Percentiles rank a stretch among this genome's conserved stretches.
phyloP scores from a whole-genome alignment of 2,797 vertebrate species.

The Periophthalmus magnuspinnatus region DNA sequence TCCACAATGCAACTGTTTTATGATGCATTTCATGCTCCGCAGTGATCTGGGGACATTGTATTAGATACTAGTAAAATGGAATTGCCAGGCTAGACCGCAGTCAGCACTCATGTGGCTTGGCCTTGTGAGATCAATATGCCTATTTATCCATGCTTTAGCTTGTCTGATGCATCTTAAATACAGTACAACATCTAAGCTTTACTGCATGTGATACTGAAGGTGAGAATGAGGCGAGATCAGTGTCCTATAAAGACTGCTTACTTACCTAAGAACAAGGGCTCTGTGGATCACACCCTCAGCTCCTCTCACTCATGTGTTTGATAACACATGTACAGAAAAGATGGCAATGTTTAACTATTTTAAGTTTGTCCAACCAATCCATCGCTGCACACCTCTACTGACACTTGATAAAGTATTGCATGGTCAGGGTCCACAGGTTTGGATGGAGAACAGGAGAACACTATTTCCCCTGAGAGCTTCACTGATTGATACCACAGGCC shows the following conservation, averaged over 20 bases:
- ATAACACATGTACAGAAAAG: too few species aligned
- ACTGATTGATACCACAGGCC: slow-evolving; percentile 1
- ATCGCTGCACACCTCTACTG: neutral
- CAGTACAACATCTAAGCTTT: slow-evolving; percentile 9
- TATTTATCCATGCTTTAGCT: slow-evolving; percentile 45
- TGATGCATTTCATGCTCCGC: slow-evolving; percentile 56
- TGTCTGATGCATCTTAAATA: slow-evolving; percentile 25
- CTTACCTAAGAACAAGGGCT: neutral
- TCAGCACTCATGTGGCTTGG: slow-evolving; percentile 55
- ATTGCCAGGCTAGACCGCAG: slow-evolving; percentile 54
- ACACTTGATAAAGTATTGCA: neutral
- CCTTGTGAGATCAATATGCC: slow-evolving; percentile 44
- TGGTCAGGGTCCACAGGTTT: neutral
- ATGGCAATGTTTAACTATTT: neutral
- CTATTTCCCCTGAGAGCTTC: slow-evolving; percentile 3
- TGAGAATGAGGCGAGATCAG: slow-evolving; percentile 6
- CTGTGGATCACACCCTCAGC: too few species aligned
- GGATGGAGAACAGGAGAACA: neutral
- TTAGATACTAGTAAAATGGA: slow-evolving; percentile 62
- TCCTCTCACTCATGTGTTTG: too few species aligned
- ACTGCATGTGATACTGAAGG: neutral
- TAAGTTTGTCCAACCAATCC: neutral
- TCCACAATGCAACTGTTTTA: slow-evolving; percentile 53
- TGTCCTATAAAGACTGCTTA: neutral
- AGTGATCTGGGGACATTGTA: slow-evolving; percentile 39